A percentile compares a stretch with the other conserved stretches of the same genome.
phyloP scores from a whole-genome alignment of 2,888 invertebrate species.

The Dryomyza anilis region DNA sequence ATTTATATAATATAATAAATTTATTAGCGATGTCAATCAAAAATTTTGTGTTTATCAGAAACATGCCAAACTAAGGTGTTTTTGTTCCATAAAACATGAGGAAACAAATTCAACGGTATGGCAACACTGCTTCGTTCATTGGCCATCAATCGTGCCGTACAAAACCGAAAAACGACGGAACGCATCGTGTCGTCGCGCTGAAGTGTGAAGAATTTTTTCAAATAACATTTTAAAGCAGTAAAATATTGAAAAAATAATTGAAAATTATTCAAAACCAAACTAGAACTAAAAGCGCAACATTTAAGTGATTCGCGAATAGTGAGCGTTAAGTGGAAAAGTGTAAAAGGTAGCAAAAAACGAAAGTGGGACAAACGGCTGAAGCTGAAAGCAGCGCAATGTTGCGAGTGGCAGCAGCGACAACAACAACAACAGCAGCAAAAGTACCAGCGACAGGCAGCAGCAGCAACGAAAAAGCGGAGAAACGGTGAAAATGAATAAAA shows the following conservation, averaged over 20 bases:
- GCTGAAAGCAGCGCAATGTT: constrained; percentile 5
- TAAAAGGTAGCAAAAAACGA: constrained; percentile 23
- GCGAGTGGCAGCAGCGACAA: constrained; percentile 3
- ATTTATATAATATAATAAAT: no score
- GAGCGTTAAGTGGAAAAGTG: neutral
- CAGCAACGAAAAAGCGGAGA: no score
- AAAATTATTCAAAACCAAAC: constrained; percentile 8
- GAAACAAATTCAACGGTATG: no score
- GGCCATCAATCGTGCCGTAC: constrained; percentile 9
- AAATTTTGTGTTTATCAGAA: no score
- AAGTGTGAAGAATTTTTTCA: constrained; percentile 22
- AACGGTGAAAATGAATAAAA: constrained; percentile 19
- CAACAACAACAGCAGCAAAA: constrained; percentile 12
- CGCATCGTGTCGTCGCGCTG: constrained; percentile 26
- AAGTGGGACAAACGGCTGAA: constrained; percentile 31
- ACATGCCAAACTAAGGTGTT: no score
- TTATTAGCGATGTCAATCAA: no score
- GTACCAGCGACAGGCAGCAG: constrained; percentile 19
- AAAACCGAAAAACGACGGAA: no score
- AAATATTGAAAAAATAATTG: constrained; percentile 9
- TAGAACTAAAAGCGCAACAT: constrained; percentile 4
- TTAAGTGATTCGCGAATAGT: constrained; percentile 8
- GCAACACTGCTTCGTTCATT: constrained; percentile 2
- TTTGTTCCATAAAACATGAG: no score
- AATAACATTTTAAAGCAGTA: constrained; percentile 17